Evolutionary conservation across 2,797 vertebrate genomes (phyloP).

Genomic region (Chaunax sp.): DNA sequence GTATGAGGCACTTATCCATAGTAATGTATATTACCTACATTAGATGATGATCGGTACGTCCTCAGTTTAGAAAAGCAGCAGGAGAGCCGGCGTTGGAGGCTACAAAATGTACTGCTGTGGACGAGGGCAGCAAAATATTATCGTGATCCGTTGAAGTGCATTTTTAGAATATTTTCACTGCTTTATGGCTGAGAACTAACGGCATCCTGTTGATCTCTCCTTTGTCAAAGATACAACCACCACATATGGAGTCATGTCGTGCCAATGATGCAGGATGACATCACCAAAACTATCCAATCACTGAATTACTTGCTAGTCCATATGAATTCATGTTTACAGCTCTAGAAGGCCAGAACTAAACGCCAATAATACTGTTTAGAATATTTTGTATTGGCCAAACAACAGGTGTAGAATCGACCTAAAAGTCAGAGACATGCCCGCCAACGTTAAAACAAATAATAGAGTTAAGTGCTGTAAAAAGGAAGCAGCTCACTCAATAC

Average conservation of each 20-base stretch:
- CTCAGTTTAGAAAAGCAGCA: too few species aligned
- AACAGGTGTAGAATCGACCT: background rate
- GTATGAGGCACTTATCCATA: background rate
- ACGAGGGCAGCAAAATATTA: too few species aligned
- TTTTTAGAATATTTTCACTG: too few species aligned
- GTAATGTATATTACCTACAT: background rate
- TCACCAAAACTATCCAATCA: background rate
- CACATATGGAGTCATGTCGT: background rate
- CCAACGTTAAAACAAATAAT: background rate
- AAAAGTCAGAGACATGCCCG: background rate
- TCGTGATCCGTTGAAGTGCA: too few species aligned
- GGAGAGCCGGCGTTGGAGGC: too few species aligned
- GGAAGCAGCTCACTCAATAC: background rate
- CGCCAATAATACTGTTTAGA: background rate
- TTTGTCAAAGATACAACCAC: too few species aligned
- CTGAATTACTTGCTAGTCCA: background rate
- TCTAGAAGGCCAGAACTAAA: background rate
- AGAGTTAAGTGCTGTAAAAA: conserved; percentile 12
- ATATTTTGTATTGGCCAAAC: background rate
- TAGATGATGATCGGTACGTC: background rate
- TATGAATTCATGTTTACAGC: background rate
- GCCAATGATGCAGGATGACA: background rate
- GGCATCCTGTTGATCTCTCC: too few species aligned
- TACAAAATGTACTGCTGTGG: too few species aligned
- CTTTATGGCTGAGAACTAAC: too few species aligned